Conservation (phyloP, 2,888 invertebrate species). For the Tromatobia lineatoria region DNA sequence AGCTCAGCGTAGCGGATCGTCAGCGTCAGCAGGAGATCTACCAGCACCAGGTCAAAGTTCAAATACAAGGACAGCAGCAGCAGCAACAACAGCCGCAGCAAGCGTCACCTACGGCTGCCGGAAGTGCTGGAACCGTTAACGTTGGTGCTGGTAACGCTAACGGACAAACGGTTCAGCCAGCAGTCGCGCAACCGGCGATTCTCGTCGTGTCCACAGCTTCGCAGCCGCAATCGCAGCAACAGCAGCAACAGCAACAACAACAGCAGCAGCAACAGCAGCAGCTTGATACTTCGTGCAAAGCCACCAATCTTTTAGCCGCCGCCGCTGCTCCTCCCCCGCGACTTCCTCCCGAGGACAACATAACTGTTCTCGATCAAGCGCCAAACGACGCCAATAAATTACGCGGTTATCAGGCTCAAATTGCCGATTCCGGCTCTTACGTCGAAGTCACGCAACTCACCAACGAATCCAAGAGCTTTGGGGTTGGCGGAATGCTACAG, state of each 20-base stretch:
- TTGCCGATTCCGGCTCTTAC: constrained; percentile 75
- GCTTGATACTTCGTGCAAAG: not conserved
- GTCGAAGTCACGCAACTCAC: constrained; percentile 79
- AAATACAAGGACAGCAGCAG: constrained; percentile 73
- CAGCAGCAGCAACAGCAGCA: too few species aligned
- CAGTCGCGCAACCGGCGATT: constrained; percentile 39
- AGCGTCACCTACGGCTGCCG: constrained; percentile 42
- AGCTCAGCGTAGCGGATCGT: constrained; percentile 83
- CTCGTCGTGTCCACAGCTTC: constrained; percentile 44
- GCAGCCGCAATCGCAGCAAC: constrained; percentile 46
- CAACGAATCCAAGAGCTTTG: constrained; percentile 80
- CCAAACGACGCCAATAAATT: constrained; percentile 63
- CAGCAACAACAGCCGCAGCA: constrained; percentile 56
- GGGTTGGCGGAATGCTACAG: constrained; percentile 81
- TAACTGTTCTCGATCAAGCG: constrained; percentile 57
- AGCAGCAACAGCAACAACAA: too few species aligned
- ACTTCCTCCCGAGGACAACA: constrained; percentile 64
- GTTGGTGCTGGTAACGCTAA: constrained; percentile 43
- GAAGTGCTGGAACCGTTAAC: not conserved
- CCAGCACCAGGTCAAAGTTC: constrained; percentile 81
- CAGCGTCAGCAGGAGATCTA: constrained; percentile 84
- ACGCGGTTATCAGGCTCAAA: constrained; percentile 78
- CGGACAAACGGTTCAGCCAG: constrained; percentile 46
- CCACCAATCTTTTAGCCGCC: not conserved
- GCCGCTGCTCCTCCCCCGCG: constrained; percentile 61